Base-by-base conservation (phyloP, 2,797 vertebrate genomes). In the Sebastes minor region DNA sequence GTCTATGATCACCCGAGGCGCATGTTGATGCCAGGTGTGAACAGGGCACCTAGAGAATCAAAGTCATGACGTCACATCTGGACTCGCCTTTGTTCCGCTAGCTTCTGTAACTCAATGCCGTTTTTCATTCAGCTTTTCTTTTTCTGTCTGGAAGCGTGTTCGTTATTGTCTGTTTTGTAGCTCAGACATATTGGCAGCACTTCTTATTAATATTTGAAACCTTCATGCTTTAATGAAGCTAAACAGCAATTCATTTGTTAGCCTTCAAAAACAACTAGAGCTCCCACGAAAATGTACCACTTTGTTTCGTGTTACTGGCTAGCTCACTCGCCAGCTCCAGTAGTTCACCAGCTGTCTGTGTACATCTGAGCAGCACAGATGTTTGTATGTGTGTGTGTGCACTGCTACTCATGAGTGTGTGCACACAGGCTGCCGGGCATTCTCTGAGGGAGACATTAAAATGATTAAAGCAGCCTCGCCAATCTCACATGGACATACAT, bases 401-500 rank as follows among this genome's bases (percentile, higher is more conserved):
- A 13, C 4, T 52, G 9, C 49, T 52, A 52, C 46, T 27, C 25
- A 11, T 67, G 46, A 11, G 32, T 59, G 13, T 67, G 64, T 61
- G 49, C 42, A 23, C 10, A 60, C 8, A 6, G 23, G 28, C 52
- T 18, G 61, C 38, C 8, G 12, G 61, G 52, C 49, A 20, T 85
- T 82, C 63, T 74, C 72, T 57, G 75, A 91, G 76, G 84, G 76
- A 88, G 57, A 71, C 67, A 65, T 75, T 90, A 92, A 80, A 90
- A 83, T 91, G 80, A 94, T 92, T 91, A 87, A 89, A 91, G 81
- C 77, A 66, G 66, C 70, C 67, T 38, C 66, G 76, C 74, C 57
- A 69, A 5, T 74, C 74, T 74, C 71, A 71, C 62, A 61, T 57
- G 18, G 20, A 61, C 27, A 27, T 57, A 42, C 67, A 68, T 27